phyloP scores from a whole-genome alignment of 2,888 invertebrate genomes.

The Polia nebulosa region DNA sequence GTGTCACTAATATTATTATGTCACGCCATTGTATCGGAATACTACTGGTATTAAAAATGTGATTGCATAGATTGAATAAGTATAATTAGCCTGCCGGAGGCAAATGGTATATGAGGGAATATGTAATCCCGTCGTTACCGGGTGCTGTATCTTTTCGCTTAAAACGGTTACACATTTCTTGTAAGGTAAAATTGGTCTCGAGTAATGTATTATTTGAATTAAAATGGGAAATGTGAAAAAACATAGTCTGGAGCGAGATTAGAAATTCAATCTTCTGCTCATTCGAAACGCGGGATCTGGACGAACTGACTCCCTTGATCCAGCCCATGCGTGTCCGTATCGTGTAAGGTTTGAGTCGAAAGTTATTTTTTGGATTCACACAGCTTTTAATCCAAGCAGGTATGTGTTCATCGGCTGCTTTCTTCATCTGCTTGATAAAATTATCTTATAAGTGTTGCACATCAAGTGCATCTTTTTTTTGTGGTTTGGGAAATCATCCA shows the following conservation, averaged over 20 bases:
- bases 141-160: slow-evolving; percentile 1
- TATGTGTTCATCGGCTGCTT: too few species aligned
- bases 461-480: neutral
- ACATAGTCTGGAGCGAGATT: too few species aligned
- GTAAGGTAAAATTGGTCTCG: neutral
- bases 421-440: slow-evolving; percentile 4
- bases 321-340: slow-evolving; percentile 16
- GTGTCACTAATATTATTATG: too few species aligned
- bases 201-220: neutral
- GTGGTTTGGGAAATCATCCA: too few species aligned
- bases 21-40: neutral
- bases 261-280: slow-evolving; percentile 2
- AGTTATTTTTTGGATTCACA: neutral
- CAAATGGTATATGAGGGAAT: neutral
- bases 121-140: too few species aligned
- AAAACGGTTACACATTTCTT: slow-evolving; percentile 4
- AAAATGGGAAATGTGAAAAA: neutral
- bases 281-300: neutral
- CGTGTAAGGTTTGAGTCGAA: slow-evolving; percentile 4
- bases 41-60: neutral
- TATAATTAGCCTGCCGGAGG: neutral
- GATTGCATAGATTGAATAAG: neutral
- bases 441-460: slow-evolving; percentile 11
- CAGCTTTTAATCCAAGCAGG: neutral
- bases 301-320: neutral